Evolutionary conservation across 2,113 vertebrate genomes (phyloP), one percentile per base, ranked within the genome.

Genomic region (Ardeotis arabs): DNA sequence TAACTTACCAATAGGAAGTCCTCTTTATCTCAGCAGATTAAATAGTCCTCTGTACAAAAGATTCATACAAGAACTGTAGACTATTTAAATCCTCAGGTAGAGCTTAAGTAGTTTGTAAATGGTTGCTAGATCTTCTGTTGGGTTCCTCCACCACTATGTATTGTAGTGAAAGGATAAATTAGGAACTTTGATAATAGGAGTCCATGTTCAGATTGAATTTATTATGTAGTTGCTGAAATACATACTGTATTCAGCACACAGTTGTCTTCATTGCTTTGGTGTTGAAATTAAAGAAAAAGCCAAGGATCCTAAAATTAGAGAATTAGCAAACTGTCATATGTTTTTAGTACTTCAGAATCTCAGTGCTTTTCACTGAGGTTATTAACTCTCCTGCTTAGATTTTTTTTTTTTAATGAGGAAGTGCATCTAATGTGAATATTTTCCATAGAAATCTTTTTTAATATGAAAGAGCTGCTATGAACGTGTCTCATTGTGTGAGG

Each of bases 401-500:
- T 29, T 67, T 49, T 31, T 9, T 55, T 20, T 63, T 79, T 31
- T 11, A 27, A 6, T 58, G 11, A 20, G 37, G 56, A 80, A 25
- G 80, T 41, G 19, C 35, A 95, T 63, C 35, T 86, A 77, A 87
- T 70, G 2, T 83, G 66, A 94, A 18, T 83, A 60, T 53, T 89
- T 96, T 91, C 35, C 11, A 28, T n/a, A 66, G 12, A 92, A 77
- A 60, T 41, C 3, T 79, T 93, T 87, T 50, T 93, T 59, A 92
- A 59, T 69, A 78, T 89, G 53, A 89, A 94, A 82, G 89, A 75
- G 29, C 70, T 78, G 37, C 93, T 73, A 27, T 86, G 69, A 88
- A 56, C 23, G 39, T 72, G 17, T 93, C 84, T 97, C 14, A 33
- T 33, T 89, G 35, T 96, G 70, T 95, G 83, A 93, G 73, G 62